Conservation (phyloP, 1,140 invertebrate species). For the Phymorhynchus buccinoides region DNA sequence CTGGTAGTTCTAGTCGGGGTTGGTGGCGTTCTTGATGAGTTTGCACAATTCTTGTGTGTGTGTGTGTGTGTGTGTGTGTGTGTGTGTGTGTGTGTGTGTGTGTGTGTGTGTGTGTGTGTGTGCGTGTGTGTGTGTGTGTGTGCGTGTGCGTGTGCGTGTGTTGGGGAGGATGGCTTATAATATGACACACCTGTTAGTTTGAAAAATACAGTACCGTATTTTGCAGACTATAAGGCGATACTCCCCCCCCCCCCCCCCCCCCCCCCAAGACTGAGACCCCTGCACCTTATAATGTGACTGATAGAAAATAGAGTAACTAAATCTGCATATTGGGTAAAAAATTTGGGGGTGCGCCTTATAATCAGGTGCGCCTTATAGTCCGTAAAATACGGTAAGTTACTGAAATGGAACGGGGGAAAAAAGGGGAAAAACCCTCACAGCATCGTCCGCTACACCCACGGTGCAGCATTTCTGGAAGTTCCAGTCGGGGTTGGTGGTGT, state of each 20-base stretch:
- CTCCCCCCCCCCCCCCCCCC: too few relatives aligned
- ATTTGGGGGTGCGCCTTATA: too few relatives aligned
- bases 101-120: background rate
- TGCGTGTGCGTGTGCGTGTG: background rate
- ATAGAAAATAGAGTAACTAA: too few relatives aligned
- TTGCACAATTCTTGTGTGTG: background rate
- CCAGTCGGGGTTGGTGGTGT: slow-evolving; percentile 77
- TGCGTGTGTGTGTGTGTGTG: background rate
- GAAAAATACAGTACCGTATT: too few relatives aligned
- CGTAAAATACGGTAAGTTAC: background rate
- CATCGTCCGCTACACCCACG: slow-evolving; percentile 73
- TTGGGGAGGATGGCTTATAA: too few relatives aligned
- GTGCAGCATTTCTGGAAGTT: slow-evolving; percentile 74
- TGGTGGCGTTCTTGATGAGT: slow-evolving; percentile 73
- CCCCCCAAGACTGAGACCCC: too few relatives aligned
- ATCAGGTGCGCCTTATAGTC: too few relatives aligned
- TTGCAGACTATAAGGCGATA: too few relatives aligned
- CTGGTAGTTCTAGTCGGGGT: slow-evolving; percentile 77
- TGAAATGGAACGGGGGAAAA: too few relatives aligned
- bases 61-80: slow-evolving; percentile 29
- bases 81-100: slow-evolving; percentile 24
- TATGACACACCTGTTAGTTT: too few relatives aligned
- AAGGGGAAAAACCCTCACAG: slow-evolving; percentile 66
- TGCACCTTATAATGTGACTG: too few relatives aligned
- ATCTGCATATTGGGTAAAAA: too few relatives aligned